Evolutionary conservation across 37 sponge, comb jelly and placozoan species (phyloP).

Genomic region (Bolinopsis microptera): DNA sequence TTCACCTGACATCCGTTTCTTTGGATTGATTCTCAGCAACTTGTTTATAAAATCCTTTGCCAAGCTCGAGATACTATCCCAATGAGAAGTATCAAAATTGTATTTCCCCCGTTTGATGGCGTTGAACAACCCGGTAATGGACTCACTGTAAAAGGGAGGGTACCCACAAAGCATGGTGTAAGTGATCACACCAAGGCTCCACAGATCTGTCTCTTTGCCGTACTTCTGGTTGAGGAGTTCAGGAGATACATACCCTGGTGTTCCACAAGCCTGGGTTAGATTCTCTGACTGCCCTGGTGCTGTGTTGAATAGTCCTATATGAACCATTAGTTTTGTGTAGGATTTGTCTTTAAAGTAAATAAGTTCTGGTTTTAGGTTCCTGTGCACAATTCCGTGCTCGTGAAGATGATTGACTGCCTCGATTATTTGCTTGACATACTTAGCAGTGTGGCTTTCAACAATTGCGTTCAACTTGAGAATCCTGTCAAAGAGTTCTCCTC

Average conservation of each 20-base stretch:
- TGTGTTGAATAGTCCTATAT: not conserved
- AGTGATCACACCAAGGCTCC: not conserved
- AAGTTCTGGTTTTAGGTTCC: not conserved
- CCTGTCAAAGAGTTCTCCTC: slow-evolving; percentile 18
- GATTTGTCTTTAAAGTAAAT: not conserved
- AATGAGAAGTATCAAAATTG: slow-evolving; percentile 88
- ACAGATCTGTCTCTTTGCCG: not conserved
- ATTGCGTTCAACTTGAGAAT: not conserved
- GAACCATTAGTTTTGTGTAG: not conserved
- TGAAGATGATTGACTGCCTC: not conserved
- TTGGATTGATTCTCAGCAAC: slow-evolving; percentile 72
- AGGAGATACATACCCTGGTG: not conserved
- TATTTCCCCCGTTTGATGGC: slow-evolving; percentile 80
- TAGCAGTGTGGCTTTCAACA: not conserved
- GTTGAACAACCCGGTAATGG: slow-evolving; percentile 75
- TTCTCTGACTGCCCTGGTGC: not conserved
- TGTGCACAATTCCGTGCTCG: not conserved
- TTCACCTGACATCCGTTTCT: slow-evolving; percentile 45
- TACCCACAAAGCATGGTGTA: slow-evolving; percentile 81
- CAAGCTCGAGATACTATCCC: slow-evolving; percentile 72
- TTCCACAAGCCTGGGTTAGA: not conserved
- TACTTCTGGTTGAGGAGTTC: not conserved
- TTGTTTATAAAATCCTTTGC: slow-evolving; percentile 86
- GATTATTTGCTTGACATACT: slow-evolving; percentile 1
- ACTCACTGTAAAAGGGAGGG: slow-evolving; percentile 90